Percentiles rank a stretch among this genome's conserved stretches.
These are phyloP conservation scores for Argya squamiceps DNA, from an alignment of 2,797 vertebrate species.

Conservation along the genomic window DNA sequence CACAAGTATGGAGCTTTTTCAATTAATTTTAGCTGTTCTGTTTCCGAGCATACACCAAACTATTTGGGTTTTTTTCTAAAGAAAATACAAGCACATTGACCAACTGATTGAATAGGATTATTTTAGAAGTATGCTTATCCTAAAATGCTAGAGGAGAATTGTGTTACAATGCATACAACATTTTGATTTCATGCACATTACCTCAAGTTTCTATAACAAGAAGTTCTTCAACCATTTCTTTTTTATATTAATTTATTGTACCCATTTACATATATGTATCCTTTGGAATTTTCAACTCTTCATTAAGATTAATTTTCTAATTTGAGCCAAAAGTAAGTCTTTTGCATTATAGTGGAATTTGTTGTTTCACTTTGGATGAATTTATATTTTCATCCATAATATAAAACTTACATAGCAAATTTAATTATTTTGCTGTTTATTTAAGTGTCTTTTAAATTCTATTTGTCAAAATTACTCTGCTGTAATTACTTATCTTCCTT, in stretches of 20 bases:
- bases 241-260: not conserved
- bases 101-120: not conserved
- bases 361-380: not conserved
- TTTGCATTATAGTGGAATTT: not conserved
- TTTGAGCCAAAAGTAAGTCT: constrained; percentile 15
- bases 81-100: not conserved
- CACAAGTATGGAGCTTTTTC: not conserved
- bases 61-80: not conserved
- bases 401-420: not conserved
- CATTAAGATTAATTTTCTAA: constrained; percentile 31
- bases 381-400: not conserved
- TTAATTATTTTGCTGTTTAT: constrained; percentile 26
- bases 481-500: not conserved
- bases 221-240: not conserved
- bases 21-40: not conserved
- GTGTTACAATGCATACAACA: not conserved
- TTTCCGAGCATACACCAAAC: not conserved
- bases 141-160: not conserved
- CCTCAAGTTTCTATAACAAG: not conserved
- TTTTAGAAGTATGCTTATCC: not conserved
- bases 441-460: not conserved
- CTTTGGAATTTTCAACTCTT: not conserved
- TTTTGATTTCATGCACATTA: not conserved
- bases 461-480: constrained; percentile 28
- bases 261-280: not conserved